Evolutionary conservation across 2,113 vertebrate species (phyloP), one percentile per base, ranked within the genome.

Genomic region (Aix galericulata): DNA sequence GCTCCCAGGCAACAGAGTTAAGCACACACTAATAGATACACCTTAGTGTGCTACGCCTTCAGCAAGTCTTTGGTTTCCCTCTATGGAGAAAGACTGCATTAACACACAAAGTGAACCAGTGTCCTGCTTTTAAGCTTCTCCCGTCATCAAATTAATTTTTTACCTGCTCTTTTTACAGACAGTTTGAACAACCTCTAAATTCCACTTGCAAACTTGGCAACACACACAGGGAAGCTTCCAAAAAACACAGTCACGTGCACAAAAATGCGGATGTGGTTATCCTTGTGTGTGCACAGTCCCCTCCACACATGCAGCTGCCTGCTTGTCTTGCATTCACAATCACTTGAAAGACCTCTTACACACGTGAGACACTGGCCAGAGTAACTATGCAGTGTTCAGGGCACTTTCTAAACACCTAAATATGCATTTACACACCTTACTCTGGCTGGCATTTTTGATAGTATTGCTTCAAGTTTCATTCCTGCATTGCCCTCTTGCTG

Each of bases 1-100:
- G 89, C 53, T 96, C 63, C 68, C 40, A 96, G 60, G 92, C 64
- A 97, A 93, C 29, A 93, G 58, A 93, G 59, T 92, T 94, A 95
- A 96, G 83, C 92, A 87, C 48, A 91, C 11, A 36, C 81, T 95
- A 89, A 94, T 44, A 94, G 86, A 80, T 88, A 77, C 11, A 82
- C 87, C 75, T 94, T 60, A 81, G 63, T 26, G 66, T 12, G 32
- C 55, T 48, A 40, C 29, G 73, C 68, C 79, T 96, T 94, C 60
- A 96, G 77, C 59, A 77, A 90, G 69, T 81, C 91, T 95, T 95
- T 94, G 78, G 93, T 87, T 97, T 97, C 89, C 74, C 71, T 95
- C 75, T 73, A 32, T 23, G 71, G 71, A 75, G 76, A 91, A 94
- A 84, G 86, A 73, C 53, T 73, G 8, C 80, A 95, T 72, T 97